Percentiles rank a stretch among this genome's conserved stretches.
These are phyloP conservation scores for Heterotilapia buettikoferi DNA, from an alignment of 2,113 vertebrate genomes.

Conservation along the genomic window DNA sequence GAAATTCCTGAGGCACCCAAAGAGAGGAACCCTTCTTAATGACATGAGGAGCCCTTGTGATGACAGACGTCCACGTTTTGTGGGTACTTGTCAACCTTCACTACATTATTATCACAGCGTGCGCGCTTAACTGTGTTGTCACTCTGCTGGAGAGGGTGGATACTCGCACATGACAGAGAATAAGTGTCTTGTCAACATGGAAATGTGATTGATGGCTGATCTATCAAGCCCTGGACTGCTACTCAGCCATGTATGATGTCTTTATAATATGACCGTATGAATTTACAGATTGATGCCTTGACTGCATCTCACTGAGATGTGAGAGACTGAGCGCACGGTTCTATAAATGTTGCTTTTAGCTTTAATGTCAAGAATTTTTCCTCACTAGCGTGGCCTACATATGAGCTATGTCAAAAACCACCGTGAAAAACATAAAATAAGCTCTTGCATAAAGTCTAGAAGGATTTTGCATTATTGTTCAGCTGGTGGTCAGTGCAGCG, in stretches of 20 bases:
- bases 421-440: slow-evolving; percentile 25
- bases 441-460: slow-evolving; percentile 6
- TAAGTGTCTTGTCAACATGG: slow-evolving; percentile 33
- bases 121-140: neutral
- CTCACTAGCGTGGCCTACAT: slow-evolving; percentile 1
- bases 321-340: neutral
- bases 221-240: slow-evolving; percentile 3
- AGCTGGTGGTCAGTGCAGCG: slow-evolving; percentile 43
- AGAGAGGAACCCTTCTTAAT: neutral
- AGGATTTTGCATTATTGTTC: slow-evolving; percentile 37
- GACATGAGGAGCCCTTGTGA: neutral
- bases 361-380: neutral
- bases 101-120: neutral
- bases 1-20: neutral
- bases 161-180: neutral
- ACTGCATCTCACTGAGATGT: neutral
- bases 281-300: slow-evolving; percentile 1
- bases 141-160: neutral
- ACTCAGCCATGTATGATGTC: slow-evolving; percentile 44
- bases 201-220: slow-evolving; percentile 48
- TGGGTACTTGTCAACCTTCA: neutral
- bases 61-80: neutral
- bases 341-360: neutral
- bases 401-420: neutral
- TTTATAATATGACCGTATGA: slow-evolving; percentile 12